These are phyloP conservation scores for Lonchura striata DNA, from an alignment of 2,113 vertebrate genomes.

Conservation along the genomic window DNA sequence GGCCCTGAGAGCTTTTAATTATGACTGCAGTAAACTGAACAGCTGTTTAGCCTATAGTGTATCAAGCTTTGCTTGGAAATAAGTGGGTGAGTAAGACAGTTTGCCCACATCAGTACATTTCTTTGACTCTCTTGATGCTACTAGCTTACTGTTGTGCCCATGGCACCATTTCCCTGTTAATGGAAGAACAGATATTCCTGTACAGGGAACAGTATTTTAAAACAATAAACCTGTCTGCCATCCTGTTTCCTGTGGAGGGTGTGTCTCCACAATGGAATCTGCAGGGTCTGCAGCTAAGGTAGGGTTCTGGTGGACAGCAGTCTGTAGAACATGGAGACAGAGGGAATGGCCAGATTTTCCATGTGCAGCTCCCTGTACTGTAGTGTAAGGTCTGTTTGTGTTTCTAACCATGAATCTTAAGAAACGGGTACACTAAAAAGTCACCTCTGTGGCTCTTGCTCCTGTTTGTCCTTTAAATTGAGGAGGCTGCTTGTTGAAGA, in stretches of 20 bases:
- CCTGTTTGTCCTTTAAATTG: not conserved
- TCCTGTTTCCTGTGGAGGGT: not conserved
- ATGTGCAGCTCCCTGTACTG: not conserved
- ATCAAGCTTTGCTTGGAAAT: not conserved
- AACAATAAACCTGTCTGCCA: not conserved
- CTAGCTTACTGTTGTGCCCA: not conserved
- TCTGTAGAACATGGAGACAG: accelerated
- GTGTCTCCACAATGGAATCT: not conserved
- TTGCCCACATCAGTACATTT: not conserved
- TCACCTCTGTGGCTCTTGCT: not conserved
- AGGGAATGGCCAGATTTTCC: not conserved
- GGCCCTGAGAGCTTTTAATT: not conserved
- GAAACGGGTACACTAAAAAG: not conserved
- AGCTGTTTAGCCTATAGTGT: not conserved
- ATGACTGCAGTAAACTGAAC: not conserved
- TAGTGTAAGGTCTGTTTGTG: not conserved
- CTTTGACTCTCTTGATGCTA: not conserved
- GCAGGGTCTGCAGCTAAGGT: not conserved
- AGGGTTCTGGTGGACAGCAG: not conserved
- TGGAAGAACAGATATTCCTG: not conserved
- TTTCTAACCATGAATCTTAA: not conserved
- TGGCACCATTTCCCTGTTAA: not conserved
- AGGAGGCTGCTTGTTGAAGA: not conserved
- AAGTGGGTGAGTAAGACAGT: not conserved
- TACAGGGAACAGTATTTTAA: not conserved